Conservation (phyloP, 2,888 invertebrate genomes). For the Crepidodera aurea region DNA sequence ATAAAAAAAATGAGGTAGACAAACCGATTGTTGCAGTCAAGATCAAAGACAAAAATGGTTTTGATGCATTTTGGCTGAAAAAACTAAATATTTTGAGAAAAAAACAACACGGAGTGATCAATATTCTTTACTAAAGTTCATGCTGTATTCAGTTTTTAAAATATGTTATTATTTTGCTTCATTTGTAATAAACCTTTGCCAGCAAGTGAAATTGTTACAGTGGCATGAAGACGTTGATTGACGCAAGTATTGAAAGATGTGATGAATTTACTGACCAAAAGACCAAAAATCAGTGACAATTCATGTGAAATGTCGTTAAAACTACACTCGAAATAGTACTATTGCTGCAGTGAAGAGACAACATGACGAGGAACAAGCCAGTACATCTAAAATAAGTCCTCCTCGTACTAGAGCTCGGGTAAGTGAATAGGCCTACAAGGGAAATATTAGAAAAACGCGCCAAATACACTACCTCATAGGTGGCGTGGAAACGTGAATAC, state of each 20-base stretch:
- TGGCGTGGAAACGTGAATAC: background rate
- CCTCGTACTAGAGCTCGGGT: slow-evolving; percentile 47
- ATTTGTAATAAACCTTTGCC: background rate
- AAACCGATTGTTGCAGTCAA: too few species aligned
- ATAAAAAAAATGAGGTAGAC: too few species aligned
- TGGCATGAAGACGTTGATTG: slow-evolving; percentile 36
- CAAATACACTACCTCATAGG: background rate
- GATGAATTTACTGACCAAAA: slow-evolving; percentile 29
- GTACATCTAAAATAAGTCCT: slow-evolving; percentile 48
- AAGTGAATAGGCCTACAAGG: too few species aligned
- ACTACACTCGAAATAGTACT: slow-evolving; percentile 36
- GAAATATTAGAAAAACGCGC: too few species aligned
- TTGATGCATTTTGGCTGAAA: too few species aligned
- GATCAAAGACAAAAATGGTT: too few species aligned
- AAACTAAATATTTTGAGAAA: too few species aligned
- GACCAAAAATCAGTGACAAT: slow-evolving; percentile 39
- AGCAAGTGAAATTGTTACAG: slow-evolving; percentile 10
- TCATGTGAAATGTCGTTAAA: slow-evolving; percentile 48
- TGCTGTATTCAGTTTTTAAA: too few species aligned
- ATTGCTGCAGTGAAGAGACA: slow-evolving; percentile 51
- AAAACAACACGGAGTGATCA: too few species aligned
- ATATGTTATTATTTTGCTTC: too few species aligned
- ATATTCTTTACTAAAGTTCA: too few species aligned
- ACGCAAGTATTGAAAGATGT: slow-evolving; percentile 30
- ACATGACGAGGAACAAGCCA: slow-evolving; percentile 49